Evolutionary conservation across 2,113 vertebrate species (phyloP), one percentile per base, ranked within the genome.

Genomic region (Xenopus borealis): DNA sequence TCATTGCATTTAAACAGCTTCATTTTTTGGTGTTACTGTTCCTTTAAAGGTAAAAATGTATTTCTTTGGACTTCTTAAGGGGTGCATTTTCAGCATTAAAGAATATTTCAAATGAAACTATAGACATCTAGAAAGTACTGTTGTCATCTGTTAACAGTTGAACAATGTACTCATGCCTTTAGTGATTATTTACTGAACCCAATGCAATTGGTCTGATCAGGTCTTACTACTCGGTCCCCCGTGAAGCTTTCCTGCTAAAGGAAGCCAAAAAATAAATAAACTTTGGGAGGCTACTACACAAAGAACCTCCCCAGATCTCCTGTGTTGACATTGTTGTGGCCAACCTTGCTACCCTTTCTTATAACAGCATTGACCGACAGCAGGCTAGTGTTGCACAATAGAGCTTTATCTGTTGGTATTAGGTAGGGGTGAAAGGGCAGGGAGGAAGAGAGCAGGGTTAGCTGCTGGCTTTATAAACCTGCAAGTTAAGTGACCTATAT

Each of bases 321-420:
- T 57, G 74, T 69, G 66, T 70, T 77, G 46, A 50, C 50, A 70
- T 69, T 77, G 74, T 77, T 57, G 16, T 55, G 17, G 27, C 61
- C 44, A 64, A 9, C 30, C 61, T 57, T 57, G 27, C 14, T 57
- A 17, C 66, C 50, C 61, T 64, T 55, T 67, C 14, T 20, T 50
- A 67, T 20, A 18, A 19, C 65, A 55, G 59, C n/a, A 62, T 20
- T 69, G 63, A 70, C 74, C 67, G 70, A 57, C 30, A 63, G 27
- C 58, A 64, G 59, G 18, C 30, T 30, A 64, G 62, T 17, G 20
- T 63, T 64, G 14, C 33, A 77, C 74, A 77, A 77, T 62, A 47
- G 67, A 61, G 46, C 61, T 77, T 77, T 77, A 77, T 77, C 74
- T 64, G 0, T 64, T 70, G 74, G 74, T 77, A 70, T 70, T 77